phyloP scores from a whole-genome alignment of 2,797 vertebrate species.

The Neomorphus geoffroyi region DNA sequence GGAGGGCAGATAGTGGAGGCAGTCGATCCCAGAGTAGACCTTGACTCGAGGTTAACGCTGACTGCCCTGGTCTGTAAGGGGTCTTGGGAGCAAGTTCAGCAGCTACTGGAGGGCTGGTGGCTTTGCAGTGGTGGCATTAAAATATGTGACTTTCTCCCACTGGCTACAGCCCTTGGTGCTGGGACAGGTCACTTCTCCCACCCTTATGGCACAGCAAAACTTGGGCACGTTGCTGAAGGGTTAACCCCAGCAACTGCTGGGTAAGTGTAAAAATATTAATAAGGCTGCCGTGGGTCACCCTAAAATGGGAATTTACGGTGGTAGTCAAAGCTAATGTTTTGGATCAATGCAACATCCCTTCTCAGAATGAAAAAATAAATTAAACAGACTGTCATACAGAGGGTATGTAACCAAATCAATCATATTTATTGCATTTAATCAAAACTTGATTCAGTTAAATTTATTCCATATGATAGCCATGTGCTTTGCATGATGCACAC shows the following conservation, averaged over 20 bases:
- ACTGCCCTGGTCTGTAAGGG: neutral
- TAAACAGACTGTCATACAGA: neutral
- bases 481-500: neutral
- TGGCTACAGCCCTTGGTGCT: neutral
- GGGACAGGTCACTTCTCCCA: neutral
- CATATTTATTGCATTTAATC: conserved; percentile 72
- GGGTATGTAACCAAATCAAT: conserved; percentile 62
- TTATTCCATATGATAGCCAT: conserved; percentile 57
- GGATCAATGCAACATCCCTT: conserved; percentile 61
- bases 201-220: neutral
- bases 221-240: neutral
- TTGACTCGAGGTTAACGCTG: neutral
- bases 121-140: neutral
- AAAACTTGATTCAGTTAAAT: conserved; percentile 66
- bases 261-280: conserved; percentile 64
- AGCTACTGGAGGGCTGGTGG: neutral
- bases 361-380: conserved; percentile 59
- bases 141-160: accelerated
- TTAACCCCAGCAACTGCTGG: conserved; percentile 7
- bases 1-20: neutral
- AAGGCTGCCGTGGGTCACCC: neutral
- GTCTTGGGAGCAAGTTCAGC: neutral
- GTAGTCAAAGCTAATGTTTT: conserved; percentile 59
- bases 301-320: conserved; percentile 63
- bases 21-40: neutral